A percentile compares a stretch with the other conserved stretches of the same genome.
These are phyloP conservation scores for Agriotes lineatus DNA, from an alignment of 2,888 invertebrate genomes.

Conservation along the genomic window DNA sequence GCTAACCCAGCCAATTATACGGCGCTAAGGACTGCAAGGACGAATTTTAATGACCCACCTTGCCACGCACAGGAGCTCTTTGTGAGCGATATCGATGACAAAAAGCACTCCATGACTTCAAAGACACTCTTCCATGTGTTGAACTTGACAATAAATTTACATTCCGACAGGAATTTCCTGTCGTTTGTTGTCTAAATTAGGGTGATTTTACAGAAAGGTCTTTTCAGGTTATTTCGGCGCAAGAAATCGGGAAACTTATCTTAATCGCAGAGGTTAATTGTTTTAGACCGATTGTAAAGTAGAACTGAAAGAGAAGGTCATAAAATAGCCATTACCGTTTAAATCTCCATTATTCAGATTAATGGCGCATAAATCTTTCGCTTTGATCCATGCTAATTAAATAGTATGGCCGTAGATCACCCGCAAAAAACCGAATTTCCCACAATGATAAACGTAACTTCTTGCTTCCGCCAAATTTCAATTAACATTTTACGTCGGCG, in stretches of 20 bases:
- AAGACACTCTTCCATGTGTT: background rate
- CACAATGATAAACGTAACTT: background rate
- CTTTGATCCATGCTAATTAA: background rate
- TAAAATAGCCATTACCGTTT: slow-evolving; percentile 11
- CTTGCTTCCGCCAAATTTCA: too few relatives aligned
- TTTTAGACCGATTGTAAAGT: background rate
- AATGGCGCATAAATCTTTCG: slow-evolving; percentile 11
- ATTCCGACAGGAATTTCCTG: too few relatives aligned
- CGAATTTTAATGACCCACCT: slow-evolving; percentile 10
- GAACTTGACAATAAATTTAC: too few relatives aligned
- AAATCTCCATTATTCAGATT: slow-evolving; percentile 15
- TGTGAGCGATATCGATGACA: slow-evolving; percentile 1
- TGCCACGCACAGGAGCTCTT: background rate
- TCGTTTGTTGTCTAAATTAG: too few relatives aligned
- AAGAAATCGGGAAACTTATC: background rate
- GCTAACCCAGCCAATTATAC: slow-evolving; percentile 2
- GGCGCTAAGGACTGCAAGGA: background rate
- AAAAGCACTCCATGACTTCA: slow-evolving; percentile 18
- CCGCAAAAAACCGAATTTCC: background rate
- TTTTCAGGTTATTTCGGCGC: too few relatives aligned
- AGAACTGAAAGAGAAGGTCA: background rate
- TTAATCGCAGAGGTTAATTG: slow-evolving; percentile 6
- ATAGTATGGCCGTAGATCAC: background rate
- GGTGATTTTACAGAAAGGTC: too few relatives aligned
- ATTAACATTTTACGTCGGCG: too few relatives aligned